A percentile compares a stretch with the other conserved stretches of the same genome.
These are phyloP conservation scores for Oncorhynchus nerka DNA, from an alignment of 2,113 vertebrate species.

Conservation along the genomic window DNA sequence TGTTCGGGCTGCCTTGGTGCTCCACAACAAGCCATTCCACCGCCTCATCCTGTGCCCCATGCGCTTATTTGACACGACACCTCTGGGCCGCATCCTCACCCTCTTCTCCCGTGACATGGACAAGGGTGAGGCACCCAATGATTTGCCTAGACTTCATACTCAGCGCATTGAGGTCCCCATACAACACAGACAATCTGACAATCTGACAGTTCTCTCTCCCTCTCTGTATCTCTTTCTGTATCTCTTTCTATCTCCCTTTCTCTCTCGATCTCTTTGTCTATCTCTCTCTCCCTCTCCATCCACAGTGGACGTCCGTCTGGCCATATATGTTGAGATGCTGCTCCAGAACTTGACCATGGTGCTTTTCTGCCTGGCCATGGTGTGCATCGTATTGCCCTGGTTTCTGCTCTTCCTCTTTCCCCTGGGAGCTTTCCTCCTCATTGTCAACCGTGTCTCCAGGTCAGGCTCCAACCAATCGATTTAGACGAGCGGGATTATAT, in stretches of 20 bases:
- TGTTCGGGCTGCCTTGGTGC: constrained; percentile 73
- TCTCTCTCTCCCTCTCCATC: constrained; percentile 18
- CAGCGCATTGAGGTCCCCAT: neutral
- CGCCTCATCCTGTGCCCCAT: constrained; percentile 75
- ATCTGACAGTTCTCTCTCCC: neutral
- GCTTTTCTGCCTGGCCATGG: constrained; percentile 76
- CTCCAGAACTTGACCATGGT: constrained; percentile 80
- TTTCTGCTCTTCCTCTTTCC: constrained; percentile 78
- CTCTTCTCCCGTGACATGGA: constrained; percentile 84
- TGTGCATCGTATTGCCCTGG: constrained; percentile 79
- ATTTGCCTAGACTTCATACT: constrained; percentile 31
- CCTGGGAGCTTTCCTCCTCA: constrained; percentile 70
- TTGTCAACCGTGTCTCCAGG: constrained; percentile 78
- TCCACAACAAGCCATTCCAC: constrained; percentile 78
- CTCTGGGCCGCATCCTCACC: constrained; percentile 80
- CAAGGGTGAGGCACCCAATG: constrained; percentile 72
- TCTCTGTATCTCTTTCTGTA: neutral
- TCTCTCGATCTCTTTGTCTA: neutral
- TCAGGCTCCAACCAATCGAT: constrained; percentile 44
- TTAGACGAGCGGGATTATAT: neutral
- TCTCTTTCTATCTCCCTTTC: neutral
- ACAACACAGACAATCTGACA: neutral
- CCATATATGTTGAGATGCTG: constrained; percentile 78
- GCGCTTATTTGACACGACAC: constrained; percentile 81
- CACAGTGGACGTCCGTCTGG: constrained; percentile 79